phyloP scores from a whole-genome alignment of 2,888 invertebrate species.

The Panorpa germanica region DNA sequence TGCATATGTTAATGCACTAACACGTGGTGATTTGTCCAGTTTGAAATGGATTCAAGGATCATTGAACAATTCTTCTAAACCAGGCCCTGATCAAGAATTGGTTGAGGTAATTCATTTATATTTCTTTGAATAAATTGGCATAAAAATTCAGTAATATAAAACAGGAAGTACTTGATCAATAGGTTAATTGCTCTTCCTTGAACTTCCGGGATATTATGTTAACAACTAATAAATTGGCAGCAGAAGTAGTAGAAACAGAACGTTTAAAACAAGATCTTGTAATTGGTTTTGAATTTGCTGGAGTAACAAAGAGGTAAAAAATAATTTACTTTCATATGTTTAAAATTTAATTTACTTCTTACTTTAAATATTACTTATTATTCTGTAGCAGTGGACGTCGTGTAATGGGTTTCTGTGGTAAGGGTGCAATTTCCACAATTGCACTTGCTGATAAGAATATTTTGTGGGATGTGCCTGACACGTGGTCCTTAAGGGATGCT shows the following conservation, averaged over 20 bases:
- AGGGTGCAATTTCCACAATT: slow-evolving; percentile 32
- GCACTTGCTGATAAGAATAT: slow-evolving; percentile 23
- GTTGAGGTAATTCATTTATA: no score
- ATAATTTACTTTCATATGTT: no score
- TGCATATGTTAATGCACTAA: slow-evolving; percentile 55
- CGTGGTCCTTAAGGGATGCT: slow-evolving; percentile 55
- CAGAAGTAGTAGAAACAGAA: slow-evolving; percentile 55
- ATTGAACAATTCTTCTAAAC: slow-evolving; percentile 21
- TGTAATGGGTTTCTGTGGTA: slow-evolving; percentile 40
- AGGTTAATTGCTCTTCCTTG: slow-evolving; percentile 56
- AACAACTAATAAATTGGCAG: slow-evolving; percentile 73
- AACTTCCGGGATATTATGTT: slow-evolving; percentile 95
- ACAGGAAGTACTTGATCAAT: no score
- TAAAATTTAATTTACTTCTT: no score
- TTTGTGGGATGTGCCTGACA: slow-evolving; percentile 47
- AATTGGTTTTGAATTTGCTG: slow-evolving; percentile 49
- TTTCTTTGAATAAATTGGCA: no score
- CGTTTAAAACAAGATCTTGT: slow-evolving; percentile 44
- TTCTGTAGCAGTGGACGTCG: slow-evolving; percentile 32
- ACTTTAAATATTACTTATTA: no score
- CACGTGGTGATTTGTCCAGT: slow-evolving; percentile 72
- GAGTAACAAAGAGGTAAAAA: slow-evolving; percentile 29
- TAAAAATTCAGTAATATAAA: no score
- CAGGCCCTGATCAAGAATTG: slow-evolving; percentile 13
- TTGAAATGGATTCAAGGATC: slow-evolving; percentile 68